Evolutionary conservation across 1,140 invertebrate species (phyloP), one percentile per base, ranked within the genome.

Genomic region (Bemisia tabaci): DNA sequence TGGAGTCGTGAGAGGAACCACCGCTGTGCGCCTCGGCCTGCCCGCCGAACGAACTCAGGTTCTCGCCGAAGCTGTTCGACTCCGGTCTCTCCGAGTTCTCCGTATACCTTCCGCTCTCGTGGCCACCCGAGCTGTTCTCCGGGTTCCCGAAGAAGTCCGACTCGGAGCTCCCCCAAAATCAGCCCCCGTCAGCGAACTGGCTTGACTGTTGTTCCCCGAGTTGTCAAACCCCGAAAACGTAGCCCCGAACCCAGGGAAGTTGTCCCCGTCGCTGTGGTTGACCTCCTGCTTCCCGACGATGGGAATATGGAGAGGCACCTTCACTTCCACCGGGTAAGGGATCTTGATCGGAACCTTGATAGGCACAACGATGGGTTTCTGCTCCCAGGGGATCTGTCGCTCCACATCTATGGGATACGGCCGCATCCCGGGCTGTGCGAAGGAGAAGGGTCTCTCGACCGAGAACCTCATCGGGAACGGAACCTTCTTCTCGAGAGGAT

Each of bases 361-460:
- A 11, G 78, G 78, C 27, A 83, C 82, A 74, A 83, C 82, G 0
- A 84, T 81, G 33, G 82, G 80, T 67, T 80, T 79, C 39, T 88
- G 85, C 22, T 83, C 84, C 79, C 88, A 88, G 60, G 86, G 86
- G 70, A 90, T 86, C 75, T 88, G 89, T 78, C 89, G 89, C 72
- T 89, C 88, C 0, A 83, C 78, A 2, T 74, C 73, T 9, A 79
- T 77, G 26, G 81, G 79, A 65, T 80, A 81, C 2, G 81, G 81
- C 71, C 78, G 79, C 0, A 74, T 71, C 5, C 17, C 17, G 17
- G 5, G 17, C 5, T 48, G 5, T 63, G 79, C 77, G 1, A 80
- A 77, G 22, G 79, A 78, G 68, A 74, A 75, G 0, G 75, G 75
- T 23, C 74, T 72, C 22, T 79, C 76, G 1, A 78, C 68, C 33